Evolutionary conservation across 2,113 vertebrate species (phyloP).

Genomic region (Neolamprologus brichardi): DNA sequence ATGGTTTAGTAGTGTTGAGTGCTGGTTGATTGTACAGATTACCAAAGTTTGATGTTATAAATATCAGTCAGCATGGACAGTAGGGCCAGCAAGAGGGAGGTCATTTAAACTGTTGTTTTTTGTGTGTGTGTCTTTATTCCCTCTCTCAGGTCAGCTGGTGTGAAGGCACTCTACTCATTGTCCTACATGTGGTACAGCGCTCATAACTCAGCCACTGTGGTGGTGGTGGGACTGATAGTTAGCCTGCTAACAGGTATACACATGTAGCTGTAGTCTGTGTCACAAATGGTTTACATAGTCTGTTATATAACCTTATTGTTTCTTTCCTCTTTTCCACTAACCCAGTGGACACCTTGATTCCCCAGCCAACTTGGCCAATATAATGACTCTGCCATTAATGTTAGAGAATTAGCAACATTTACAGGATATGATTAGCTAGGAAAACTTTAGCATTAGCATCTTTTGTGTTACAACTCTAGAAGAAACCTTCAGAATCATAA

Average conservation of each 20-base stretch:
- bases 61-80: neutral
- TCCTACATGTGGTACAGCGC: slow-evolving; percentile 98
- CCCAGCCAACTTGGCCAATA: neutral
- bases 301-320: neutral
- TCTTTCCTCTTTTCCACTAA: neutral
- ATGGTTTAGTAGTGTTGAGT: neutral
- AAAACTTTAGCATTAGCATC: neutral
- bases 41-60: neutral
- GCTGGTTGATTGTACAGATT: neutral
- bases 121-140: neutral
- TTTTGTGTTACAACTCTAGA: neutral
- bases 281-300: neutral
- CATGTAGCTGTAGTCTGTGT: neutral
- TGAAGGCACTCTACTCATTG: slow-evolving; percentile 82
- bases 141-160: slow-evolving; percentile 69
- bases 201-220: slow-evolving; percentile 88
- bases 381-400: neutral
- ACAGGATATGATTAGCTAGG: neutral
- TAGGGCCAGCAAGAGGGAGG: neutral
- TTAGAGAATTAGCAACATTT: neutral
- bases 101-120: neutral
- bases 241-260: slow-evolving; percentile 84
- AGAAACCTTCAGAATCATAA: neutral
- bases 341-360: neutral
- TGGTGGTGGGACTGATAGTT: slow-evolving; percentile 87